phyloP scores from a whole-genome alignment of 2,797 vertebrate species.

The Anguilla anguilla region DNA sequence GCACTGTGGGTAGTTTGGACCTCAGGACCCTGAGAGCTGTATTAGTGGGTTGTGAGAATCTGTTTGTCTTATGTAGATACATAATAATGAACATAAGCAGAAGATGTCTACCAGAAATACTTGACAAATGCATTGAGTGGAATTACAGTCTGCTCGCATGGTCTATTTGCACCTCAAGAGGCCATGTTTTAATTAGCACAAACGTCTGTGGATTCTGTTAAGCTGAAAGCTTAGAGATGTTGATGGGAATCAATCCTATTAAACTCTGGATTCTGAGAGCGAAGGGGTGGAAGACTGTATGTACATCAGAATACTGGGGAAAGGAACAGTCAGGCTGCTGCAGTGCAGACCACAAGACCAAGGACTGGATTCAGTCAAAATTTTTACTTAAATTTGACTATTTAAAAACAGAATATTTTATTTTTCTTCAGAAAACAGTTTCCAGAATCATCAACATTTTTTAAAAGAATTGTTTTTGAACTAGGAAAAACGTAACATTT shows the following conservation, averaged over 20 bases:
- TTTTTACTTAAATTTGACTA: neutral
- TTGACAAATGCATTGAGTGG: slow-evolving; percentile 49
- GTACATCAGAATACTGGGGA: neutral
- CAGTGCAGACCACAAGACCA: neutral
- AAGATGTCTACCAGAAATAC: slow-evolving; percentile 42
- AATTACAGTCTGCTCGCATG: slow-evolving; percentile 56
- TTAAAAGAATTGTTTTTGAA: neutral
- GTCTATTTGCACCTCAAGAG: slow-evolving; percentile 47
- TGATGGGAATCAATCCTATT: slow-evolving; percentile 42
- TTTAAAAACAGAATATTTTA: neutral
- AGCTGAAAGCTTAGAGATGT: slow-evolving; percentile 45
- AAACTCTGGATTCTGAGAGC: slow-evolving; percentile 38
- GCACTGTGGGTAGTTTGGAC: neutral
- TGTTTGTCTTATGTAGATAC: neutral
- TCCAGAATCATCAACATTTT: neutral
- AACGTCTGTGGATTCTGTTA: slow-evolving; percentile 44
- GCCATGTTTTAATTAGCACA: slow-evolving; percentile 56
- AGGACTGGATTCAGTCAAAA: neutral
- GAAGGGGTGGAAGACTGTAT: neutral
- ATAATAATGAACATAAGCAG: slow-evolving; percentile 17
- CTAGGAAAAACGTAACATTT: neutral
- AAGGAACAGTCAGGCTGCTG: neutral
- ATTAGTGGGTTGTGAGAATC: slow-evolving; percentile 51
- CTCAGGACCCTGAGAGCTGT: neutral
- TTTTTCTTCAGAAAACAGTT: neutral